Conservation (phyloP, 2,888 invertebrate species). For the Luperina nickerlii region DNA sequence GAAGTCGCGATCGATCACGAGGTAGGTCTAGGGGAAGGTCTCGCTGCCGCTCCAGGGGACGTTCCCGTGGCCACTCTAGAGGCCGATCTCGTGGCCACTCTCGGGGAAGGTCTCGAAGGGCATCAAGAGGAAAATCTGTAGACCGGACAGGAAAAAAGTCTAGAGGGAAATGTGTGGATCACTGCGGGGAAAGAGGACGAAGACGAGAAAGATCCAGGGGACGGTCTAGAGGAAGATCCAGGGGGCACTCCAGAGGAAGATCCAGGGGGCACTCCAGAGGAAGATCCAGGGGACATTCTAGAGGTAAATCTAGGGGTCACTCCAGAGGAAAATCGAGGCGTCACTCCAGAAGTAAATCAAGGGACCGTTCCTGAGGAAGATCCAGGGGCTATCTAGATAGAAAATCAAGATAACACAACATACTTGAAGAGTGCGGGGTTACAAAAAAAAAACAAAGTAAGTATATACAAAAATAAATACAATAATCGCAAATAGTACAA, state of each 20-base stretch:
- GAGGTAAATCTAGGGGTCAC: conserved; percentile 20
- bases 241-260: conserved; percentile 24
- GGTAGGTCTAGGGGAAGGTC: conserved; percentile 29
- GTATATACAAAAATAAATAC: neutral
- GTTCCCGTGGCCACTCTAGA: conserved; percentile 21
- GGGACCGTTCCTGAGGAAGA: conserved; percentile 30
- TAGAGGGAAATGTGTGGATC: conserved; percentile 30
- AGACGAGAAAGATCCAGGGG: conserved; percentile 43
- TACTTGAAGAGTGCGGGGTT: neutral
- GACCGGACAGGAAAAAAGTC: conserved; percentile 32
- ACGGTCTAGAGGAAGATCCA: conserved; percentile 28
- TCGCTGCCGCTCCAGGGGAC: conserved; percentile 20
- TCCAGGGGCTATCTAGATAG: neutral
- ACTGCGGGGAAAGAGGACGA: conserved; percentile 24
- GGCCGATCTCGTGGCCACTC: conserved; percentile 24
- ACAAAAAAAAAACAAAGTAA: neutral
- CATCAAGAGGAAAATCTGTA: conserved; percentile 28
- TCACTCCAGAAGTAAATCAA: conserved; percentile 22
- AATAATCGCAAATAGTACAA: neutral
- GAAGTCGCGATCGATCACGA: conserved; percentile 23
- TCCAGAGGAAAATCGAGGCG: conserved; percentile 18
- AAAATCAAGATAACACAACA: neutral
- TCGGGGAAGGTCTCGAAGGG: conserved; percentile 16
- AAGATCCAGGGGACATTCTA: conserved; percentile 20
- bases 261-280: conserved; percentile 39